A percentile compares a stretch with the other conserved stretches of the same genome.
Evolutionary conservation across 2,888 invertebrate species (phyloP).

Genomic region (Theretra japonica): DNA sequence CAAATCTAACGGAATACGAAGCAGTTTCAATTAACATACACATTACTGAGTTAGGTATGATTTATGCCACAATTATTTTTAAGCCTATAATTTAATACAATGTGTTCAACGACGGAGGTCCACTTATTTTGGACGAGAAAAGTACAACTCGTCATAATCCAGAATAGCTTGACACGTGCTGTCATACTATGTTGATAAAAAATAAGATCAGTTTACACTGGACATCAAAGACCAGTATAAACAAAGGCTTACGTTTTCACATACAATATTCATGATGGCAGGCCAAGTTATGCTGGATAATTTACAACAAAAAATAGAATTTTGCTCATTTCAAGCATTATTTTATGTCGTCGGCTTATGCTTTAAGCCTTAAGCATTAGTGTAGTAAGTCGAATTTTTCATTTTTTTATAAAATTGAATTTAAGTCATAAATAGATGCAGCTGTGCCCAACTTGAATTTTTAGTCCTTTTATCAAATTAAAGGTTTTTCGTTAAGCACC

Average conservation of each 20-base stretch:
- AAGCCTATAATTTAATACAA: background rate
- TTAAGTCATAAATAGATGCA: too few species aligned
- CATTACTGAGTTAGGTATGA: constrained; percentile 19
- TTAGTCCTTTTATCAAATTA: too few species aligned
- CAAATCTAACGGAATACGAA: constrained; percentile 26
- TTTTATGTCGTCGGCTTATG: background rate
- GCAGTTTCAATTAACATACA: constrained; percentile 15
- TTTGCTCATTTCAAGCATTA: background rate
- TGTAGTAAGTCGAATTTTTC: background rate
- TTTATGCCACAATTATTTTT: constrained; percentile 5
- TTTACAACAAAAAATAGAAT: background rate
- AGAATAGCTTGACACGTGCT: background rate
- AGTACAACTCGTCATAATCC: background rate
- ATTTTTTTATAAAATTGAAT: background rate
- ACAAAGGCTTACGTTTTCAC: constrained; percentile 4
- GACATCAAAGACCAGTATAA: background rate
- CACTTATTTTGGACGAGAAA: background rate
- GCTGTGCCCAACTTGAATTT: too few species aligned
- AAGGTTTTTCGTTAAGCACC: too few species aligned
- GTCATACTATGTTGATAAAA: background rate
- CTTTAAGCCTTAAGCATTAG: background rate
- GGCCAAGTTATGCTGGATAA: background rate
- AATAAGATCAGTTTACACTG: background rate
- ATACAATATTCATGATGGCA: background rate
- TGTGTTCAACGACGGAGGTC: background rate